phyloP scores from a whole-genome alignment of 2,888 invertebrate genomes.

The Xestoiulus laeticollis region DNA sequence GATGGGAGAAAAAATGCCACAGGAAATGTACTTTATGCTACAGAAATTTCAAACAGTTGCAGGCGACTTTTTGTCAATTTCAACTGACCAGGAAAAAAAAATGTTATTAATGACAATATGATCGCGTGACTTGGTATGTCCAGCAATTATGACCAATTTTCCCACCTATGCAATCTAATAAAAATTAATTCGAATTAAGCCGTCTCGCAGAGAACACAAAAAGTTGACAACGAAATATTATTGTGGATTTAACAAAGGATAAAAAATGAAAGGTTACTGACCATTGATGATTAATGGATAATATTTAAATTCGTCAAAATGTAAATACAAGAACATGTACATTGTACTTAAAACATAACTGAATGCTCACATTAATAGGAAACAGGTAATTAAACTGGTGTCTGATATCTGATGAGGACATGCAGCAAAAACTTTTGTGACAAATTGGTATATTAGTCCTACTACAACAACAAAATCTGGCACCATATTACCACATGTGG shows the following conservation, averaged over 20 bases:
- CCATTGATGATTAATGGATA: not conserved
- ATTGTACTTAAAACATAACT: not conserved
- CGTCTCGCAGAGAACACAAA: not conserved
- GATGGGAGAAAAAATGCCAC: not conserved
- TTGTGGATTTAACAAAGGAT: not conserved
- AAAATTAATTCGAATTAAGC: not conserved
- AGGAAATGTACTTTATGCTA: not conserved
- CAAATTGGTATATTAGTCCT: too few species aligned
- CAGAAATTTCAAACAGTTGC: not conserved
- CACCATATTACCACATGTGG: too few species aligned
- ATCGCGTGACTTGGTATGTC: not conserved
- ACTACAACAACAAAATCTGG: too few species aligned
- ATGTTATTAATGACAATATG: not conserved
- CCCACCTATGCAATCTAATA: not conserved
- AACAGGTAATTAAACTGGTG: not conserved
- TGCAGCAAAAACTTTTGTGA: too few species aligned
- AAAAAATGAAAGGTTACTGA: not conserved
- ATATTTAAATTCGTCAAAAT: not conserved
- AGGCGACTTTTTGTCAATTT: conserved; percentile 14
- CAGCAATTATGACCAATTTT: conserved; percentile 18
- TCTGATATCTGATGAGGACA: too few species aligned
- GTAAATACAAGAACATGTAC: not conserved
- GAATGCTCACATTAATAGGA: not conserved
- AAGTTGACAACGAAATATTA: not conserved
- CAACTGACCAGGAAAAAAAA: not conserved